Conservation (phyloP, 2,888 invertebrate genomes). For the Heteromyza rotundicornis region DNA sequence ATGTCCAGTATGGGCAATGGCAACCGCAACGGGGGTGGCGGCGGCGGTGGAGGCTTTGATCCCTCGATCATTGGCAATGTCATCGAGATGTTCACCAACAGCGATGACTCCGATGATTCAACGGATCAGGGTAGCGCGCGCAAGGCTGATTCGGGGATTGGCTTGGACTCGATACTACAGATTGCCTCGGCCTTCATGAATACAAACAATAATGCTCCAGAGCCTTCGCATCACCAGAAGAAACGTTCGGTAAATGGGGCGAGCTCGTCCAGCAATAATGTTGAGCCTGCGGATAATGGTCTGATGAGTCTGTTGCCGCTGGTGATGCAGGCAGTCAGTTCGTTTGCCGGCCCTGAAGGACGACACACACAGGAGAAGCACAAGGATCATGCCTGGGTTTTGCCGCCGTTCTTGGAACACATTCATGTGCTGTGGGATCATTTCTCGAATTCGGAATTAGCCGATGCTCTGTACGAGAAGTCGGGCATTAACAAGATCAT, state of each 20-base stretch:
- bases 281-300: slow-evolving; percentile 44
- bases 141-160: slow-evolving; percentile 62
- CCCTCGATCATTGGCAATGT: slow-evolving; percentile 68
- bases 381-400: slow-evolving; percentile 73
- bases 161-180: slow-evolving; percentile 66
- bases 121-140: slow-evolving; percentile 33
- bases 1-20: slow-evolving; percentile 57
- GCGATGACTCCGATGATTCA: slow-evolving; percentile 39
- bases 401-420: slow-evolving; percentile 75
- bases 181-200: slow-evolving; percentile 67
- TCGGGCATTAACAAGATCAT: slow-evolving; percentile 75
- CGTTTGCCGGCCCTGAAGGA: slow-evolving; percentile 70
- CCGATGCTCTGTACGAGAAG: slow-evolving; percentile 75
- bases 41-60: slow-evolving; percentile 66
- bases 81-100: slow-evolving; percentile 65
- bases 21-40: slow-evolving; percentile 53
- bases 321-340: slow-evolving; percentile 70
- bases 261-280: slow-evolving; percentile 16
- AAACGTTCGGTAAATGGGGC: slow-evolving; percentile 43
- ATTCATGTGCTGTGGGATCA: slow-evolving; percentile 79
- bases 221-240: slow-evolving; percentile 37
- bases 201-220: slow-evolving; percentile 39
- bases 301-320: slow-evolving; percentile 70
- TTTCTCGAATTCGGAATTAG: slow-evolving; percentile 79
- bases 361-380: slow-evolving; percentile 69